Conservation (phyloP, 1,140 invertebrate genomes). For the Drusus annulatus region DNA sequence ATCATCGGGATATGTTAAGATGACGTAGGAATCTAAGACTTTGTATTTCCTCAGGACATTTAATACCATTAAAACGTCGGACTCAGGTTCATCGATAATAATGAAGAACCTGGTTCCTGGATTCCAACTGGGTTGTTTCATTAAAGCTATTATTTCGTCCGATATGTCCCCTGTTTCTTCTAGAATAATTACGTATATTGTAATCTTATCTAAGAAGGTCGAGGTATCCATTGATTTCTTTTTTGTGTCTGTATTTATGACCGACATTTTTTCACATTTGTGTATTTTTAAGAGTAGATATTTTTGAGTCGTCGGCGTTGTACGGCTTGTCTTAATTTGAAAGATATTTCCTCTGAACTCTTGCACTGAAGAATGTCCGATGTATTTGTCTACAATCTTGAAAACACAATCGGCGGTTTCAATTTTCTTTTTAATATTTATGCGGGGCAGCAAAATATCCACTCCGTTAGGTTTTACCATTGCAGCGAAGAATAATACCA, state of each 20-base stretch:
- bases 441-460: background rate
- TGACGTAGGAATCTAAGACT: background rate
- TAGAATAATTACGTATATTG: background rate
- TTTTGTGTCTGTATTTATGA: background rate
- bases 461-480: background rate
- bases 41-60: background rate
- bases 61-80: background rate
- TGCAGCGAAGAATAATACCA: background rate
- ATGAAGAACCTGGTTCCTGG: background rate
- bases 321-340: background rate
- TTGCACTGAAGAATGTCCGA: background rate
- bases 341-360: constrained; percentile 3
- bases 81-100: background rate
- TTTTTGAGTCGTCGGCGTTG: background rate
- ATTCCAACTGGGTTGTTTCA: background rate
- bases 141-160: background rate
- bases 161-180: background rate
- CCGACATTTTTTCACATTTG: background rate
- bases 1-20: background rate
- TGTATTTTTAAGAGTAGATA: background rate
- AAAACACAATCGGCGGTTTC: background rate
- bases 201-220: background rate
- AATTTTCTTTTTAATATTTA: background rate
- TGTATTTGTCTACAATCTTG: background rate
- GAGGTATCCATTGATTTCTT: background rate